These are phyloP conservation scores for Drosophila athabasca DNA, from an alignment of 1,140 invertebrate species.

Conservation along the genomic window DNA sequence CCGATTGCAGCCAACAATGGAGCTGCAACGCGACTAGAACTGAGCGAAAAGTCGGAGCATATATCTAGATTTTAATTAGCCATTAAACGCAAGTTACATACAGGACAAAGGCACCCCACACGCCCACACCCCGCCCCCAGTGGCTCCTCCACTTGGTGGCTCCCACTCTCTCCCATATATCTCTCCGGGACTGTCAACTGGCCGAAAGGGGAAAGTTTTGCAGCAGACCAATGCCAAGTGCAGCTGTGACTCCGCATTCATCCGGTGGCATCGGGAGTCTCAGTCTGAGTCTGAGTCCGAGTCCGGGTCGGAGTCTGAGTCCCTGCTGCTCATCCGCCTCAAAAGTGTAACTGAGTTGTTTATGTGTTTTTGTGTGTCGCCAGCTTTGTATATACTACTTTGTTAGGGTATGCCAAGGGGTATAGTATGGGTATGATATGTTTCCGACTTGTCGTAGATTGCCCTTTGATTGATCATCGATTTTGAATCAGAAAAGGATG, in stretches of 20 bases:
- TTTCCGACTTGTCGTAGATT: background rate
- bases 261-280: background rate
- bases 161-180: background rate
- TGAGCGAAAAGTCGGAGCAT: constrained; percentile 30
- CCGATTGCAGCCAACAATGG: constrained; percentile 30
- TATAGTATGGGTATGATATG: constrained; percentile 2
- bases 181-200: constrained; percentile 11
- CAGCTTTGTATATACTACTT: constrained; percentile 35
- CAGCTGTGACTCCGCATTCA: constrained; percentile 61
- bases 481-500: no score
- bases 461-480: no score
- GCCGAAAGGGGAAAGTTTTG: constrained; percentile 36
- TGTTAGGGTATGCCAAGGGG: constrained; percentile 9
- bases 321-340: constrained; percentile 3
- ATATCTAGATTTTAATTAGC: constrained; percentile 72
- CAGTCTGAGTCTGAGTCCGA: background rate
- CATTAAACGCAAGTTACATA: constrained; percentile 62
- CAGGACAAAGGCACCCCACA: background rate
- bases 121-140: constrained; percentile 1
- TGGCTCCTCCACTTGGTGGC: background rate
- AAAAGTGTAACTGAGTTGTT: constrained; percentile 79
- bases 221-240: constrained; percentile 40
- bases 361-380: constrained; percentile 61
- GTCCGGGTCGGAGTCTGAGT: background rate
- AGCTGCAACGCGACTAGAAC: background rate